Base-by-base conservation (phyloP, 2,113 vertebrate genomes). In the Leptobrachium leishanense region DNA sequence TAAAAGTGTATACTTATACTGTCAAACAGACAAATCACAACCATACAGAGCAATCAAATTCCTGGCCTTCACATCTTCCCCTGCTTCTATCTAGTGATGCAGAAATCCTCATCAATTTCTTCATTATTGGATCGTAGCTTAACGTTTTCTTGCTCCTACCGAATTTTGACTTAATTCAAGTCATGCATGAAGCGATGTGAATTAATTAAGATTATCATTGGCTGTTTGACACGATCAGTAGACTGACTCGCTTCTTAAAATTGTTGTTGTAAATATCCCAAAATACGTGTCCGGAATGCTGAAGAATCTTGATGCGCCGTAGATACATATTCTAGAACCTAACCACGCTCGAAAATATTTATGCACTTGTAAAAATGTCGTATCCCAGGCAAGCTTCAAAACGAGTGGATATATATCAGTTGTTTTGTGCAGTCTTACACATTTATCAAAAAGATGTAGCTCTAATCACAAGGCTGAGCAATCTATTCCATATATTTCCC, bases 161-260 rank as follows among this genome's bases (percentile, higher is more conserved):
- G 87, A 84, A 86, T 82, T 76, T 85, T 77, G 76, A 59, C 81
- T 79, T 73, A 79, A 41, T 68, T 68, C 83, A 59, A 83, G 76
- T 77, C 46, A 0, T 74, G 84, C 83, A 79, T 76, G 83, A 83
- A 85, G 74, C 84, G 87, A 77, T 81, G 79, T 80, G 68, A 84
- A 85, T 87, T 85, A 82, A 86, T 85, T 75, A 89, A 83, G 79
- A 84, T 86, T 82, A 87, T 86, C 86, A 83, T 84, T 89, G 89
- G 81, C 84, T 86, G 69, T 78, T 82, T 15, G 75, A 76, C 79
- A 39, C 11, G 83, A 88, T 82, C 86, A 82, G 83, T 62, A 84
- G 83, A 77, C 76, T 71, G 73, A 72, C 76, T 71, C 75, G 82
- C 69, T 74, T 83, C 69, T 72, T 39, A 82, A 72, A 68, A 66